Percentiles rank a stretch among this genome's conserved stretches.
Evolutionary conservation across 2,113 vertebrate species (phyloP).

Genomic region (Muntiacus muntjak): DNA sequence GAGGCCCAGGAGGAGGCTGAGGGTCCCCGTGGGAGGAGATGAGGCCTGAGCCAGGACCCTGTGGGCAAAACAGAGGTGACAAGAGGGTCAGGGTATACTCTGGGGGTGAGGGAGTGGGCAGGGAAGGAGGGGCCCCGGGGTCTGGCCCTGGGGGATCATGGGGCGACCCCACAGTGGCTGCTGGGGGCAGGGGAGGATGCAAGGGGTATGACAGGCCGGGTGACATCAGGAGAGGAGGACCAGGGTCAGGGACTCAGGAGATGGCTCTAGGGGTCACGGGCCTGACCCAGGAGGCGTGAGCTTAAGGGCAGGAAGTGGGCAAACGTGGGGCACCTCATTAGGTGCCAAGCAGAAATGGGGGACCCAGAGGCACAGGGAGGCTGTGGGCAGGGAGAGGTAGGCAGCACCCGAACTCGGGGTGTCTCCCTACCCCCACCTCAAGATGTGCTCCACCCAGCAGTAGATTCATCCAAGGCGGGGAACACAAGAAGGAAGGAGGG

Average conservation of each 20-base stretch:
- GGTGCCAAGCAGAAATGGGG: slow-evolving; percentile 50
- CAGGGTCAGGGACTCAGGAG: neutral
- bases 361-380: slow-evolving; percentile 67
- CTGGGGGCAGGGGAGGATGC: neutral
- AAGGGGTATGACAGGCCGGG: neutral
- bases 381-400: neutral
- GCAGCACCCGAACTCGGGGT: neutral
- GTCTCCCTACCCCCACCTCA: neutral
- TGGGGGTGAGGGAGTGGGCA: neutral
- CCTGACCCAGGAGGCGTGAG: neutral
- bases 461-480: too few species aligned
- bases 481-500: neutral
- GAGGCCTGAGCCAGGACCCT: neutral
- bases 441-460: neutral
- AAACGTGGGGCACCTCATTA: slow-evolving; percentile 63
- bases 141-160: slow-evolving; percentile 74
- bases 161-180: too few species aligned
- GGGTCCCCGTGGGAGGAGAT: neutral
- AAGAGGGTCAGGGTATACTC: neutral
- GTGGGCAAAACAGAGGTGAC: neutral
- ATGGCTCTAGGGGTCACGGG: neutral
- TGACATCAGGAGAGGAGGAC: neutral
- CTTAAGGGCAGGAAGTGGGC: neutral
- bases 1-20: neutral
- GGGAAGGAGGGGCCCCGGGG: too few species aligned